These are phyloP conservation scores for Plebejus argus DNA, from an alignment of 2,888 invertebrate genomes.

Conservation along the genomic window DNA sequence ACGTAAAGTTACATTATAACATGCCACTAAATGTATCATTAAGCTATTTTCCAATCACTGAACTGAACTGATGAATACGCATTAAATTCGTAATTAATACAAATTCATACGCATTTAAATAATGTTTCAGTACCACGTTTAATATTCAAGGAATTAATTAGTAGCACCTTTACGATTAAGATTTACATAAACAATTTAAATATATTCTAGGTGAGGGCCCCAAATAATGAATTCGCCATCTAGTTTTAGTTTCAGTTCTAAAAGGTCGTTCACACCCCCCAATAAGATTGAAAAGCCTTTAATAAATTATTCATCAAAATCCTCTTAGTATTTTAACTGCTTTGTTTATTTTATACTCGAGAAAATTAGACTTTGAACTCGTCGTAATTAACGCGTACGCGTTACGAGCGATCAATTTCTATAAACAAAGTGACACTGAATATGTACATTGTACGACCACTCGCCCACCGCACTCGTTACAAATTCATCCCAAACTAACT, in stretches of 20 bases:
- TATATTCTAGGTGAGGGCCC: constrained; percentile 26
- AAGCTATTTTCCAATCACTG: constrained; percentile 10
- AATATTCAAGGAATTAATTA: constrained; percentile 15
- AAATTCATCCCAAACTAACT: not conserved
- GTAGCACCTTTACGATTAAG: constrained; percentile 21
- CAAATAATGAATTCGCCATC: constrained; percentile 36
- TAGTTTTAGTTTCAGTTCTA: constrained; percentile 42
- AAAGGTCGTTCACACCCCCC: constrained; percentile 43
- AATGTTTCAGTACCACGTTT: not conserved
- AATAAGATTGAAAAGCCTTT: constrained; percentile 42
- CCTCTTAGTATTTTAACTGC: constrained; percentile 44
- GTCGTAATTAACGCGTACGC: constrained; percentile 14
- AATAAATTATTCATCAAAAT: constrained; percentile 45
- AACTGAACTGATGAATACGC: not conserved
- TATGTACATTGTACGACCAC: not conserved
- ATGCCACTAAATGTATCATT: not conserved
- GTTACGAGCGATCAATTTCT: constrained; percentile 6
- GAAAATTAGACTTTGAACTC: constrained; percentile 35
- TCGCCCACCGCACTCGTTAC: not conserved
- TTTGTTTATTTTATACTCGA: constrained; percentile 39
- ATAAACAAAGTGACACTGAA: not conserved
- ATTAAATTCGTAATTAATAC: constrained; percentile 7
- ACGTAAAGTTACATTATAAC: not conserved
- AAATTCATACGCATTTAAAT: constrained; percentile 11
- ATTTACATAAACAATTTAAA: constrained; percentile 31